A percentile compares a stretch with the other conserved stretches of the same genome.
Conservation (phyloP, 2,888 invertebrate genomes). For the Andrena dorsata region DNA sequence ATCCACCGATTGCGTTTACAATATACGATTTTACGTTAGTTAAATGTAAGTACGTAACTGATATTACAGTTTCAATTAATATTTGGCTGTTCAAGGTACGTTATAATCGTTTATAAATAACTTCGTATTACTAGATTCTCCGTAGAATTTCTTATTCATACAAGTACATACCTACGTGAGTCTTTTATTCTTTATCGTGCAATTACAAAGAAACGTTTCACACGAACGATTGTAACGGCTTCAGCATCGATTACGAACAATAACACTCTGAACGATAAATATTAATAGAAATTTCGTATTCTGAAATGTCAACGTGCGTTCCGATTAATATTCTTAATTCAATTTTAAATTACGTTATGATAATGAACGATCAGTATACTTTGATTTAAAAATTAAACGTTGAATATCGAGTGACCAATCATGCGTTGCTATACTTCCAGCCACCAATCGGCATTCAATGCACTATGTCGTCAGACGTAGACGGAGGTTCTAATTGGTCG, state of each 20-base stretch:
- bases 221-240: no score
- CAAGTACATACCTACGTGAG: no score
- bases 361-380: constrained; percentile 2
- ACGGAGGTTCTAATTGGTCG: constrained; percentile 54
- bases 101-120: background rate
- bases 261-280: no score
- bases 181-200: no score
- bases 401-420: constrained; percentile 32
- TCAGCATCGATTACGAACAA: no score
- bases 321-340: no score
- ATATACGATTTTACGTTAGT: background rate
- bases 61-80: background rate
- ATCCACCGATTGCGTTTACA: background rate
- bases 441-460: constrained; percentile 50
- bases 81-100: background rate
- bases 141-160: no score
- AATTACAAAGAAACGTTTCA: no score
- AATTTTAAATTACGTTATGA: background rate
- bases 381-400: constrained; percentile 55
- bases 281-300: no score
- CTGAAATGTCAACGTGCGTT: no score
- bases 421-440: background rate
- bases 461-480: constrained; percentile 19
- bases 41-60: background rate
- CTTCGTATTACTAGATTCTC: no score